Percentiles rank a stretch among this genome's conserved stretches.
Evolutionary conservation across 2,113 vertebrate species (phyloP).

Genomic region (Dicentrarchus labrax): DNA sequence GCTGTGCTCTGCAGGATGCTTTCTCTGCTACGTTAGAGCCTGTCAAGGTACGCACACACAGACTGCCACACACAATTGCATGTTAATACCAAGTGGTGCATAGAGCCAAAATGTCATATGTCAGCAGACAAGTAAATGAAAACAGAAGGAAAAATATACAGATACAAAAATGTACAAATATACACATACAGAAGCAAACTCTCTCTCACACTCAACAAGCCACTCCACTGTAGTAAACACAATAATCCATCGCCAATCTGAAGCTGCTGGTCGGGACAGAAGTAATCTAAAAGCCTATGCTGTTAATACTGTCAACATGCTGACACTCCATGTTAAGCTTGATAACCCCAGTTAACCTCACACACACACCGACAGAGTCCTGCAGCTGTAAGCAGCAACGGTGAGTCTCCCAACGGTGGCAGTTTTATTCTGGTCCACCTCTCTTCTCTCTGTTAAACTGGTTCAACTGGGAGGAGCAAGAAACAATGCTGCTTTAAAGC

Average conservation of each 20-base stretch:
- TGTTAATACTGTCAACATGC: slow-evolving; percentile 51
- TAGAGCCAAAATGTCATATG: not conserved
- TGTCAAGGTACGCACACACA: slow-evolving; percentile 89
- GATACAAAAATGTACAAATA: not conserved
- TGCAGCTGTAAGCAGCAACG: not conserved
- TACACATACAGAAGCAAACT: not conserved
- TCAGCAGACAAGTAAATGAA: not conserved
- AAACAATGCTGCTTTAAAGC: not conserved
- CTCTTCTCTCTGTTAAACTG: not conserved
- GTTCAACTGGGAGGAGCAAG: not conserved
- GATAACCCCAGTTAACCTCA: slow-evolving; percentile 43
- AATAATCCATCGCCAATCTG: slow-evolving; percentile 48
- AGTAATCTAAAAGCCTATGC: slow-evolving; percentile 56
- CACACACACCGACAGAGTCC: not conserved
- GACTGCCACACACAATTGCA: not conserved
- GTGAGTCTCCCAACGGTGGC: not conserved
- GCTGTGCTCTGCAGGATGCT: slow-evolving; percentile 95
- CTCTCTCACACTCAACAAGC: not conserved
- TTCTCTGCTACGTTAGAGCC: slow-evolving; percentile 96
- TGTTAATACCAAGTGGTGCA: not conserved
- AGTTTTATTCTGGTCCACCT: not conserved
- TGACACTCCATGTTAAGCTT: slow-evolving; percentile 33
- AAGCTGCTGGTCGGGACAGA: slow-evolving; percentile 41
- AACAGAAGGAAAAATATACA: not conserved
- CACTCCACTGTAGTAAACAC: not conserved